Conservation (phyloP, 2,797 vertebrate species). For the Trachops cirrhosus region DNA sequence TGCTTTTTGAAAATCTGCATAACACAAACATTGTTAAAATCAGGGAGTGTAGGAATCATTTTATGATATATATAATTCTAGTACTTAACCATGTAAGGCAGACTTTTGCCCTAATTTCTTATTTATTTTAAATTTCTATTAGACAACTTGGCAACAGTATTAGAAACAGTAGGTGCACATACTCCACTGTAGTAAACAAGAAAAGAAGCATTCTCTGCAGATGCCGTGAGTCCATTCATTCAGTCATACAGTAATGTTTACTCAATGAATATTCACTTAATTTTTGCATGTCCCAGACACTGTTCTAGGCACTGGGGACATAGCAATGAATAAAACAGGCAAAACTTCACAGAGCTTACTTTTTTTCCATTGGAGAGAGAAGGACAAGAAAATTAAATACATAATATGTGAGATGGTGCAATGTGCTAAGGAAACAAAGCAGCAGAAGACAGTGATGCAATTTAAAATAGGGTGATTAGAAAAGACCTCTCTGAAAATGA, state of each 20-base stretch:
- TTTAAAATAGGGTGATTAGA: neutral
- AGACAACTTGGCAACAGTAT: neutral
- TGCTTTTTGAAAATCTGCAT: constrained; percentile 21
- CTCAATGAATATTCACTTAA: neutral
- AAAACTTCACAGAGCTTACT: neutral
- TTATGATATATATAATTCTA: neutral
- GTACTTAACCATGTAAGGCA: neutral
- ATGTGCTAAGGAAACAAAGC: neutral
- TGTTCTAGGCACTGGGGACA: neutral
- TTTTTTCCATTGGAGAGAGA: neutral
- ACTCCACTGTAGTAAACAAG: neutral
- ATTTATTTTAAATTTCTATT: constrained; percentile 16
- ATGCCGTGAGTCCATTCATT: neutral
- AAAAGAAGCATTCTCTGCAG: neutral
- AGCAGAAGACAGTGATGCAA: neutral
- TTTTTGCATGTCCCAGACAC: neutral
- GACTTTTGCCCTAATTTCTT: constrained; percentile 26
- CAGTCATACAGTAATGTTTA: neutral
- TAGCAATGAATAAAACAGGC: neutral
- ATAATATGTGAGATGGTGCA: neutral
- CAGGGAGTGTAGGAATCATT: neutral
- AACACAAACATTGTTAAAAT: constrained; percentile 22
- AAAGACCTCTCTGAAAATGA: neutral
- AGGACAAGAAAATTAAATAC: neutral
- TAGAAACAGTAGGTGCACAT: neutral